Conservation (phyloP, 1,140 invertebrate genomes). For the Bombus sibiricus region DNA sequence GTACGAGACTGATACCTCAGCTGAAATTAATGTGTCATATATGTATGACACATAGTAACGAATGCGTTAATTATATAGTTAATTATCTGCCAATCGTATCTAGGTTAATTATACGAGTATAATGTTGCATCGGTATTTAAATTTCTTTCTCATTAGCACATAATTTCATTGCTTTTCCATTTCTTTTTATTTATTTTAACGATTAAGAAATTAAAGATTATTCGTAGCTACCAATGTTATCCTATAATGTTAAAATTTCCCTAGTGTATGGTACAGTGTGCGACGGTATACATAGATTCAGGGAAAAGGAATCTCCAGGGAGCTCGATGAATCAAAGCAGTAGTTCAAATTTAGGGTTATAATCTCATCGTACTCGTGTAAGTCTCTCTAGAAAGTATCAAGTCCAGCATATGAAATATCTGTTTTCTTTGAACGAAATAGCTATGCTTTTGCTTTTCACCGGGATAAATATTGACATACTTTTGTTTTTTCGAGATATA, state of each 20-base stretch:
- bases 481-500: not conserved
- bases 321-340: not conserved
- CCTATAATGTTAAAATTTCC: not conserved
- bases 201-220: too few relatives aligned
- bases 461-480: not conserved
- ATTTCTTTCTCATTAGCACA: too few relatives aligned
- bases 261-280: not conserved
- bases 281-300: not conserved
- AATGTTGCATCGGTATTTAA: not conserved
- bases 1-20: too few relatives aligned
- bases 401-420: not conserved
- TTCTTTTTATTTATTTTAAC: not conserved
- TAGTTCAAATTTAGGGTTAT: not conserved
- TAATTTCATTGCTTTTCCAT: not conserved
- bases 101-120: not conserved
- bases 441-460: not conserved
- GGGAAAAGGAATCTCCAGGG: not conserved
- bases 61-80: not conserved
- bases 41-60: not conserved
- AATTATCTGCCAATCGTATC: not conserved
- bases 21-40: not conserved
- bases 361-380: slow-evolving; percentile 9
- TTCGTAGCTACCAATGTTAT: not conserved
- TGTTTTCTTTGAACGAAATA: not conserved
- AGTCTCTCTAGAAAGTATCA: not conserved